Conservation (phyloP, 2,888 invertebrate genomes). For the Mechanitis mazaeus region DNA sequence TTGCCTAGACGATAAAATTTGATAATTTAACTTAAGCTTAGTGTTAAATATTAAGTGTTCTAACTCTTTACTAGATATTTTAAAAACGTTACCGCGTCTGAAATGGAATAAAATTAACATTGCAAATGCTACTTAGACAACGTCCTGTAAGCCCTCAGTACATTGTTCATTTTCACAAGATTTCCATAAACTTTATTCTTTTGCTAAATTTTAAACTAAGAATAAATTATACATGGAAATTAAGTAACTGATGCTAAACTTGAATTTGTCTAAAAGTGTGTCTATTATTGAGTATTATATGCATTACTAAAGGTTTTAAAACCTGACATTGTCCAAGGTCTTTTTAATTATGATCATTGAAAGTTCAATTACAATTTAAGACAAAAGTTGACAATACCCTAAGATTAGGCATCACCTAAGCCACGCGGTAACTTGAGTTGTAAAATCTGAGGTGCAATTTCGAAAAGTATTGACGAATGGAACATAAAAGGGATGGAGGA, state of each 20-base stretch:
- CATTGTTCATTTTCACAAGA: slow-evolving; percentile 37
- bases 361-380: neutral
- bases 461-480: slow-evolving; percentile 62
- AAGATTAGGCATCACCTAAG: slow-evolving; percentile 10
- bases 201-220: slow-evolving; percentile 22
- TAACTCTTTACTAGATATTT: slow-evolving; percentile 26
- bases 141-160: slow-evolving; percentile 32
- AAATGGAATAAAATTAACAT: slow-evolving; percentile 39
- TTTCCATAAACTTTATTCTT: slow-evolving; percentile 31
- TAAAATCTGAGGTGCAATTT: slow-evolving; percentile 47
- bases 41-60: slow-evolving; percentile 26
- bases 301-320: too few relatives aligned
- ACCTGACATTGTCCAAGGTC: too few relatives aligned
- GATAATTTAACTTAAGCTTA: slow-evolving; percentile 16
- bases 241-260: slow-evolving; percentile 22
- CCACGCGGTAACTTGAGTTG: slow-evolving; percentile 13
- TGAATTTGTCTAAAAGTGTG: too few relatives aligned
- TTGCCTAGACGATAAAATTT: neutral
- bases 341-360: too few relatives aligned
- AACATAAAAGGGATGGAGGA: slow-evolving; percentile 54
- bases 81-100: slow-evolving; percentile 33
- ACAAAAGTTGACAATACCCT: neutral
- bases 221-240: slow-evolving; percentile 29
- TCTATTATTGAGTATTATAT: too few relatives aligned
- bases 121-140: slow-evolving; percentile 34